Evolutionary conservation across 2,888 invertebrate genomes (phyloP).

Genomic region (Andrena camellia): DNA sequence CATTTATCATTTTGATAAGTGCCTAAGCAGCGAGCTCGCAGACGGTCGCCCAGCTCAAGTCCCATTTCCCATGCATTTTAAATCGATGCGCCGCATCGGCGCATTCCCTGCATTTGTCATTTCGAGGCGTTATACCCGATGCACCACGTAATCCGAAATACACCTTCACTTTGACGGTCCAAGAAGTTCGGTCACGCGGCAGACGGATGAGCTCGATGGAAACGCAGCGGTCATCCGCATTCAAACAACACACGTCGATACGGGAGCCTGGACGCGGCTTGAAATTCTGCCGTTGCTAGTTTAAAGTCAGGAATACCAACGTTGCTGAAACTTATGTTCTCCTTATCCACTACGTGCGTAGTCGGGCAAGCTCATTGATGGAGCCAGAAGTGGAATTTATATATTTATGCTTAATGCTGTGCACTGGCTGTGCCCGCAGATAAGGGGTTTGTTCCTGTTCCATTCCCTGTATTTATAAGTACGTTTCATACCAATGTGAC

Average conservation of each 20-base stretch:
- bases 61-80: slow-evolving; percentile 42
- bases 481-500: too few relatives aligned
- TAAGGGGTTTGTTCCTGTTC: too few relatives aligned
- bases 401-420: too few relatives aligned
- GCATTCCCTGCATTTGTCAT: slow-evolving; percentile 32
- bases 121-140: neutral
- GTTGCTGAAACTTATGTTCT: neutral
- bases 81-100: slow-evolving; percentile 42
- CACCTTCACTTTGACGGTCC: too few relatives aligned
- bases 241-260: slow-evolving; percentile 40
- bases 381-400: too few relatives aligned
- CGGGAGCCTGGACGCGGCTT: neutral
- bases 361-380: too few relatives aligned
- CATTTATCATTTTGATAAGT: slow-evolving; percentile 5
- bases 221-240: neutral
- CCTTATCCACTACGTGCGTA: too few relatives aligned
- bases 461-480: too few relatives aligned
- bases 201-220: neutral
- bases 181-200: neutral
- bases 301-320: slow-evolving; percentile 48
- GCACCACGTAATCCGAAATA: neutral
- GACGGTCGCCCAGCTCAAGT: slow-evolving; percentile 32
- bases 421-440: too few relatives aligned
- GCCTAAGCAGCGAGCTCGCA: neutral
- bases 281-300: slow-evolving; percentile 37